Conservation (phyloP, 1,140 invertebrate genomes). For the Zaprionus gabonicus region DNA sequence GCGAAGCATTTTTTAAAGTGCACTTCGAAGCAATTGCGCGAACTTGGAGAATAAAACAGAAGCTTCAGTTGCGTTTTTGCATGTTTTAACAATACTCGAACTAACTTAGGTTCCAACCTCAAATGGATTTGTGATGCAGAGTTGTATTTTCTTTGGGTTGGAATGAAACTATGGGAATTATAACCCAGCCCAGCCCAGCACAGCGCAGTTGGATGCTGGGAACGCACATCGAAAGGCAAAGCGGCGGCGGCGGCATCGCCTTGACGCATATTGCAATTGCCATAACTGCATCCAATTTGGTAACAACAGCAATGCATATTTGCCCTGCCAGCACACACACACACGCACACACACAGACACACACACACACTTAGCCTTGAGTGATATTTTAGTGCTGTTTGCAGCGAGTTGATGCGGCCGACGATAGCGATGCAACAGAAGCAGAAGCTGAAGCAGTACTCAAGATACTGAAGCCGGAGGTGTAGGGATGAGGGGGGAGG, state of each 20-base stretch:
- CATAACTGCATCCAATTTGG: slow-evolving; percentile 72
- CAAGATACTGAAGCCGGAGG: background rate
- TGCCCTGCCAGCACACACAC: slow-evolving; percentile 43
- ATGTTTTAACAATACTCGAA: background rate
- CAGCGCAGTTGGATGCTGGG: background rate
- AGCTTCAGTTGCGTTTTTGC: background rate
- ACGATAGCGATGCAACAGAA: slow-evolving; percentile 45
- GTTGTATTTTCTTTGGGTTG: too few species aligned
- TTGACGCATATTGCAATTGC: slow-evolving; percentile 59
- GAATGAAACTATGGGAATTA: background rate
- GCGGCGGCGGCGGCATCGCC: slow-evolving; percentile 42
- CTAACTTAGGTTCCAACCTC: background rate
- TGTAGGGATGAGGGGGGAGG: slow-evolving; percentile 14
- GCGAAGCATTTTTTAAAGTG: background rate
- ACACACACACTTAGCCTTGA: slow-evolving; percentile 57
- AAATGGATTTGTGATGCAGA: too few species aligned
- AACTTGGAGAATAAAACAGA: background rate
- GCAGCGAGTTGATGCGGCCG: slow-evolving; percentile 55
- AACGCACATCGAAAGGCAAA: slow-evolving; percentile 43
- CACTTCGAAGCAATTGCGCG: background rate
- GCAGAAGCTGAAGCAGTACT: background rate
- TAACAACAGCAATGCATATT: slow-evolving; percentile 76
- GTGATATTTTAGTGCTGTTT: slow-evolving; percentile 79
- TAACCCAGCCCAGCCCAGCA: background rate
- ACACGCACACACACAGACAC: slow-evolving; percentile 7